Base-by-base conservation (phyloP, 2,113 vertebrate genomes). In the Burhinus oedicnemus region DNA sequence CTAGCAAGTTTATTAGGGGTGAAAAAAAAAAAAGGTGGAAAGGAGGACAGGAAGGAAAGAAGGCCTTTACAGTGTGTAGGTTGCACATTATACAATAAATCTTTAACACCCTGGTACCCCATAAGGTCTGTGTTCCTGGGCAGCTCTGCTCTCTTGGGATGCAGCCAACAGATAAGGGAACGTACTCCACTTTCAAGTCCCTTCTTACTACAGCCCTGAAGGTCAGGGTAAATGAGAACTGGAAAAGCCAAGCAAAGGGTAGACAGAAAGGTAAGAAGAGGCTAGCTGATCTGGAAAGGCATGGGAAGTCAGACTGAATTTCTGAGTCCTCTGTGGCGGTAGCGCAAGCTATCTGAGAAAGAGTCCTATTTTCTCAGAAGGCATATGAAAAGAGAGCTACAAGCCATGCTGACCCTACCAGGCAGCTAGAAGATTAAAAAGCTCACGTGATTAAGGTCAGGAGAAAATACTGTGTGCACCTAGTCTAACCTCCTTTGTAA, bases 81-180 rank as follows among this genome's bases (percentile, higher is more conserved):
- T 68, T 69, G 60, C 36, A 58, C 19, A 15, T 60, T 87, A 54
- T 49, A 26, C 71, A 90, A 83, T 65, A 78, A 88, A 89, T 74
- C 87, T 69, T 64, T 80, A 87, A 87, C 52, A 85, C 83, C 36
- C 60, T 69, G 34, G 68, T 87, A 76, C 34, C 70, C 66, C 27
- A 34, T 89, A 94, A 95, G 89, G 8, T 57, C 58, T 68, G 27
- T 0, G 36, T 94, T 97, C 89, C 83, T 70, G 45, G 89, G 92
- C 81, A 96, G 52, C 47, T 92, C 65, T 72, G 58, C 20, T 87
- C 49, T 76, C 40, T 80, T 91, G 89, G 83, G 65, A 72, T 49
- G 49, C 44, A 87, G 91, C 86, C 92, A 95, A 81, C 34, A 79
- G 80, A 84, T 92, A 93, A 90, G 65, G 64, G 44, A 87, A 75